phyloP scores from a whole-genome alignment of 2,888 invertebrate genomes.

The Rotaria sp. region DNA sequence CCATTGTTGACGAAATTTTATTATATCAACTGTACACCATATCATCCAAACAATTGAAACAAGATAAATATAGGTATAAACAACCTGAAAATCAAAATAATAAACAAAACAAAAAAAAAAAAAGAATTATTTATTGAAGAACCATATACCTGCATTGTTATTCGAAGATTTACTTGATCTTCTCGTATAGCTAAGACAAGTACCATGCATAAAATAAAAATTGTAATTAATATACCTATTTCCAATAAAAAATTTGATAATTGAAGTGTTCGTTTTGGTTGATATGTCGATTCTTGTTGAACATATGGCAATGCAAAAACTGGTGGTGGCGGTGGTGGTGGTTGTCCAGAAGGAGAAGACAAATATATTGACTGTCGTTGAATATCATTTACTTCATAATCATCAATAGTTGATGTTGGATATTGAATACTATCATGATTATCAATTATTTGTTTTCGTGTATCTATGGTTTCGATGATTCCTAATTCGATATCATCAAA shows the following conservation, averaged over 20 bases:
- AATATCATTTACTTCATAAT: neutral
- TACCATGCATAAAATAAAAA: slow-evolving; percentile 11
- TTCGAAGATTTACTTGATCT: neutral
- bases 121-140: too few species aligned
- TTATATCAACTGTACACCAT: slow-evolving; percentile 26
- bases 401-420: neutral
- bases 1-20: slow-evolving; percentile 26
- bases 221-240: neutral
- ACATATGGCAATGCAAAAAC: neutral
- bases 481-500: neutral
- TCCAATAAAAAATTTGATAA: neutral
- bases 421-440: neutral
- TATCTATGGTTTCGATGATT: neutral
- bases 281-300: neutral
- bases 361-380: neutral
- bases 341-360: neutral
- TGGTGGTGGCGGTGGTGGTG: neutral
- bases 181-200: neutral
- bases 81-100: neutral
- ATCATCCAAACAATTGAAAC: slow-evolving; percentile 32
- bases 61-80: slow-evolving; percentile 31
- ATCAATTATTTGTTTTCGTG: too few species aligned
- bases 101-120: too few species aligned
- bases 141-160: neutral
- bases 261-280: neutral